These are phyloP conservation scores for Euschistus heros DNA, from an alignment of 1,140 invertebrate species.

Conservation along the genomic window DNA sequence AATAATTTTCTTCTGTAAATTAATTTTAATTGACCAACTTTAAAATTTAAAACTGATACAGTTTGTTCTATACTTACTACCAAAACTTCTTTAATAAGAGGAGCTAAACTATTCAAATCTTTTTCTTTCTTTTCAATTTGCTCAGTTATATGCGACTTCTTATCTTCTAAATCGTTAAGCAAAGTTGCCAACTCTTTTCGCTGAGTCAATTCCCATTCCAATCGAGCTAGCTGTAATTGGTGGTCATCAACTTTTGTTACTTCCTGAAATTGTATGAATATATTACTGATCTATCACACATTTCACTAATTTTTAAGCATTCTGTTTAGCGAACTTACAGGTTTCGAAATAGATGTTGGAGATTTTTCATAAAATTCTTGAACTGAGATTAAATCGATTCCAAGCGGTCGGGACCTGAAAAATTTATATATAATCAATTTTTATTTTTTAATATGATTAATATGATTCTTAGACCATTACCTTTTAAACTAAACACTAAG, in stretches of 20 bases:
- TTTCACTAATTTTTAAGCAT: neutral
- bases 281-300: too few relatives aligned
- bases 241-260: conserved; percentile 59
- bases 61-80: conserved; percentile 41
- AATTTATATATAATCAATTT: conserved; percentile 16
- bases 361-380: conserved; percentile 79
- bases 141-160: conserved; percentile 60
- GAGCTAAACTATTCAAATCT: conserved; percentile 68
- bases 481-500: too few relatives aligned
- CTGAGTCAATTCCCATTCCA: conserved; percentile 88
- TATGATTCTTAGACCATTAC: too few relatives aligned
- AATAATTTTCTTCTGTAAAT: too few relatives aligned
- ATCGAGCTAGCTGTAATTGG: conserved; percentile 66
- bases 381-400: conserved; percentile 73
- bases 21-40: too few relatives aligned
- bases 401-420: conserved; percentile 82
- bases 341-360: conserved; percentile 54
- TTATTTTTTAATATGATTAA: too few relatives aligned
- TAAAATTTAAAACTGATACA: too few relatives aligned
- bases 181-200: conserved; percentile 68
- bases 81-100: conserved; percentile 60
- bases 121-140: conserved; percentile 71
- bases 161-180: conserved; percentile 61
- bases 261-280: conserved; percentile 40
- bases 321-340: conserved; percentile 42